Evolutionary conservation across 2,797 vertebrate species (phyloP).

Genomic region (Anableps anableps): DNA sequence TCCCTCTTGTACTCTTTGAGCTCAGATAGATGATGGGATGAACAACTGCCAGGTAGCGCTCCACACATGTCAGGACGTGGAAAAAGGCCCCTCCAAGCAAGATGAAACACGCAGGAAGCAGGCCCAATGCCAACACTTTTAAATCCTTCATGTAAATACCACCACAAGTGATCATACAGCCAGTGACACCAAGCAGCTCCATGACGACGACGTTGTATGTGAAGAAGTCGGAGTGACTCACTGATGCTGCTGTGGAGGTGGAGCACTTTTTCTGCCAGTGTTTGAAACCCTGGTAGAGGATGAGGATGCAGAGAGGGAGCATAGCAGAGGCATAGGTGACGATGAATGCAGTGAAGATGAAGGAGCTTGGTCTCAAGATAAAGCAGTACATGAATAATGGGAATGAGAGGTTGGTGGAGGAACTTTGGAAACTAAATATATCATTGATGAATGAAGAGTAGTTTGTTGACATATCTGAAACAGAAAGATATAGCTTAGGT

Average conservation of each 20-base stretch:
- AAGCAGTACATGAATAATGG: not conserved
- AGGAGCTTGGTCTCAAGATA: not conserved
- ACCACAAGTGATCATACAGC: not conserved
- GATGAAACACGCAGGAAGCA: accelerated
- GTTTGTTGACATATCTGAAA: slow-evolving; percentile 14
- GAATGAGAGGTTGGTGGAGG: not conserved
- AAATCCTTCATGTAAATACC: not conserved
- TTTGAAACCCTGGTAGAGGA: slow-evolving; percentile 3
- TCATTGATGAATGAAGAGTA: not conserved
- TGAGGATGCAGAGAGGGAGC: slow-evolving; percentile 7
- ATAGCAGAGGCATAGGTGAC: not conserved
- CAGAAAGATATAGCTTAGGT: not conserved
- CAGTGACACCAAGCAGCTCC: slow-evolving; percentile 2
- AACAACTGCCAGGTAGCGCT: slow-evolving; percentile 30
- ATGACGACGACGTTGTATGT: slow-evolving; percentile 11
- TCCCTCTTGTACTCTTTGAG: not conserved
- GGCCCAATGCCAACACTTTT: not conserved
- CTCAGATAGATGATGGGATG: slow-evolving; percentile 17
- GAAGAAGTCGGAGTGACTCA: slow-evolving; percentile 15
- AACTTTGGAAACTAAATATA: not conserved
- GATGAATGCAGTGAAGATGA: not conserved
- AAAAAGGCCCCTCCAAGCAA: slow-evolving; percentile 10
- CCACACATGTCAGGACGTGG: slow-evolving; percentile 12
- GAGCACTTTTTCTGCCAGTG: not conserved
- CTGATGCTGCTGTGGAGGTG: not conserved